Evolutionary conservation across 2,888 invertebrate species (phyloP).

Genomic region (Trissolcus japonicus): DNA sequence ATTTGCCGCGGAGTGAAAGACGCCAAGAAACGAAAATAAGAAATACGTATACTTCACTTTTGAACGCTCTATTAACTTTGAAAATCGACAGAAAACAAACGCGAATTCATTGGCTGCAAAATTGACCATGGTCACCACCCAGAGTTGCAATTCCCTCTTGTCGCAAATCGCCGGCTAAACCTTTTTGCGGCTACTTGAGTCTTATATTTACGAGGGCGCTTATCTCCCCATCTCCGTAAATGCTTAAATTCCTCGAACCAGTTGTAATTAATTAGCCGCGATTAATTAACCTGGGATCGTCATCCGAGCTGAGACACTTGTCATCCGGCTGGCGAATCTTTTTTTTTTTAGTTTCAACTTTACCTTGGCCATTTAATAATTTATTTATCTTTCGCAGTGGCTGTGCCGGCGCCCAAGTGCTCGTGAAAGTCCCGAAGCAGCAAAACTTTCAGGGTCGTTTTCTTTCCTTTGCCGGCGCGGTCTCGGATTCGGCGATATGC

Average conservation of each 20-base stretch:
- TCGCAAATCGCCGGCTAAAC: too few relatives aligned
- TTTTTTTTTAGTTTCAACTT: slow-evolving; percentile 29
- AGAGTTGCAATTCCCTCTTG: too few relatives aligned
- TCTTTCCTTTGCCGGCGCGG: slow-evolving; percentile 62
- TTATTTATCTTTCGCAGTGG: slow-evolving; percentile 47
- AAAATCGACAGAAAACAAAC: slow-evolving; percentile 7
- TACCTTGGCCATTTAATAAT: slow-evolving; percentile 49
- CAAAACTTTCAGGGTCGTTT: slow-evolving; percentile 72
- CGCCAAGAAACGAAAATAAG: slow-evolving; percentile 13
- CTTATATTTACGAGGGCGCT: too few relatives aligned
- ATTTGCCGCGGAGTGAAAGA: slow-evolving; percentile 4
- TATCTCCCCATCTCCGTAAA: background rate
- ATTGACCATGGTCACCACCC: background rate
- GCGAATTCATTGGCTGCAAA: background rate
- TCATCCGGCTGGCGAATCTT: slow-evolving; percentile 37
- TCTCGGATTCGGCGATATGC: slow-evolving; percentile 58
- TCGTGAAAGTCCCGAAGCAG: slow-evolving; percentile 72
- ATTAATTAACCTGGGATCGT: slow-evolving; percentile 8
- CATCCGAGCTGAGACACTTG: background rate
- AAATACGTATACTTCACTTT: slow-evolving; percentile 28
- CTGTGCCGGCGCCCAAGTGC: slow-evolving; percentile 69
- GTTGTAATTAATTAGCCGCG: slow-evolving; percentile 6
- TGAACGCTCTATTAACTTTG: slow-evolving; percentile 36
- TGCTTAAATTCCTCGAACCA: slow-evolving; percentile 17
- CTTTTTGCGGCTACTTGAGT: too few relatives aligned